Percentiles rank a stretch among this genome's conserved stretches.
Evolutionary conservation across 1,140 invertebrate genomes (phyloP).

Genomic region (Drosophila jambulina): DNA sequence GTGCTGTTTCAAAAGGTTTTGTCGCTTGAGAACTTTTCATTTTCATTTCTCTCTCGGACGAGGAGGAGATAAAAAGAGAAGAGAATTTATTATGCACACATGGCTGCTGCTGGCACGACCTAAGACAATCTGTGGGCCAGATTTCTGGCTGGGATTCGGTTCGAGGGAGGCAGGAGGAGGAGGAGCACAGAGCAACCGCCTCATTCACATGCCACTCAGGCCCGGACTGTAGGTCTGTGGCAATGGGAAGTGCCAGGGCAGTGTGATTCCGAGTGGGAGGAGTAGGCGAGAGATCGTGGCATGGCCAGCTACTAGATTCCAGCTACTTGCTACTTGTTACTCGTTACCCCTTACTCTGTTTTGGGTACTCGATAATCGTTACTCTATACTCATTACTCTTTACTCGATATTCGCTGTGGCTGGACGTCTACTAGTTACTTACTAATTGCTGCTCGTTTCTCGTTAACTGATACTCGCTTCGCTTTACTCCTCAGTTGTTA

Average conservation of each 20-base stretch:
- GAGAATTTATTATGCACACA: constrained; percentile 66
- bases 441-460: not conserved
- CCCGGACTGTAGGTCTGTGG: constrained; percentile 4
- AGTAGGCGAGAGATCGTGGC: constrained; percentile 14
- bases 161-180: not conserved
- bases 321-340: not conserved
- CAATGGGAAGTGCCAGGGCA: constrained; percentile 15
- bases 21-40: constrained; percentile 75
- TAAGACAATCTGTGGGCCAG: constrained; percentile 73
- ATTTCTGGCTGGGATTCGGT: constrained; percentile 14
- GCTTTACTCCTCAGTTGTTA: not conserved
- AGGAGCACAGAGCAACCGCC: constrained; percentile 8
- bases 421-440: not conserved
- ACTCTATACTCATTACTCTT: not conserved
- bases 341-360: not conserved
- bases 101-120: constrained; percentile 66
- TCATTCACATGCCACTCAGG: constrained; percentile 77
- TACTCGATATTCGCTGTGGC: not conserved
- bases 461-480: not conserved
- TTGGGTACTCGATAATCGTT: no score
- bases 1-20: constrained; percentile 68
- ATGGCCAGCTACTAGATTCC: not conserved
- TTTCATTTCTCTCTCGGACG: constrained; percentile 60
- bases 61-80: not conserved
- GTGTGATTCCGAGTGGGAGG: constrained; percentile 7